Base-by-base conservation (phyloP, 1,140 invertebrate genomes). In the Penaeus japonicus region DNA sequence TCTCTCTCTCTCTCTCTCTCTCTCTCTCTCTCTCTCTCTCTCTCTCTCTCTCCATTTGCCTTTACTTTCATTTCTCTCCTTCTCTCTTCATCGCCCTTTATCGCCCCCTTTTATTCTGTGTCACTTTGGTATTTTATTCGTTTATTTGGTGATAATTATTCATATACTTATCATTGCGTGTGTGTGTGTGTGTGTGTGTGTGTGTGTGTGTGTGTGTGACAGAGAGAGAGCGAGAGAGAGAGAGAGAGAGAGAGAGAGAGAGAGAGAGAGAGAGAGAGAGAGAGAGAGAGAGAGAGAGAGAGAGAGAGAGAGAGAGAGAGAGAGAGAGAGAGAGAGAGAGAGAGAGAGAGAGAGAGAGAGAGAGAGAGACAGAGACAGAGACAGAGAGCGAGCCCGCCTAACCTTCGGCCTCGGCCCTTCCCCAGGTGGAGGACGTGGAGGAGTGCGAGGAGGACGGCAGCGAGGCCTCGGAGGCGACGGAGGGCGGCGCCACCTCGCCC, bases 371-470 rank as follows among this genome's bases (percentile, higher is more conserved):
- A n/a, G n/a, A n/a, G n/a, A n/a, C n/a, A n/a, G n/a, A n/a, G n/a
- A n/a, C 12, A 10, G n/a, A 73, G 32, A 24, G n/a, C 32, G n/a
- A n/a, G 10, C 32, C 65, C 10, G n/a, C 65, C 10, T n/a, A 15
- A 24, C 65, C n/a, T 12, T 30, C 7, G 20, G 7, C 73, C 20
- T 27, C 73, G 20, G 73, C 30, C 30, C 27, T 39, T 39, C 73
- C 73, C 24, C 47, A 87, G 85, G 79, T 87, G 30, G 85, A 87
- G 27, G 85, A 87, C n/a, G 85, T 65, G 20, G 85, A 87, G 20
- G 85, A 87, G 24, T 87, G 85, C 39, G 85, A 87, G 79, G 85
- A 87, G 39, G 85, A 87, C 55, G 85, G 85, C n/a, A 82, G 85
- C 75, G 85, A 87, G 70, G 78, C 53, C 15, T 87, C 78, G 18